Evolutionary conservation across 2,113 vertebrate genomes (phyloP).

Genomic region (Illadopsis cleaveri): DNA sequence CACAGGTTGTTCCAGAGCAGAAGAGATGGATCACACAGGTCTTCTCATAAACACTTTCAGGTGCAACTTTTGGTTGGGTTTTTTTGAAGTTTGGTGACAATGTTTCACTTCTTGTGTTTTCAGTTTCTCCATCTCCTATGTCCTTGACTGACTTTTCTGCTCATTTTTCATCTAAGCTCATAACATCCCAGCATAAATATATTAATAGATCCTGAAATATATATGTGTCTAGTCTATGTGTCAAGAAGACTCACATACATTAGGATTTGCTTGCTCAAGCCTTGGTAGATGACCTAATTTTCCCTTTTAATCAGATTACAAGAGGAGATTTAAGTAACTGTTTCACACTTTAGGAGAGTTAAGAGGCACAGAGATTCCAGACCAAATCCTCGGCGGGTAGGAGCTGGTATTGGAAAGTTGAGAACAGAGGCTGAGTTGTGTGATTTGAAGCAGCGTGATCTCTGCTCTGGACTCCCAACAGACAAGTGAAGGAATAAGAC

Average conservation of each 20-base stretch:
- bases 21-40: not conserved
- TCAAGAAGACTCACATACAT: not conserved
- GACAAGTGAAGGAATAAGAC: not conserved
- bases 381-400: not conserved
- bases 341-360: not conserved
- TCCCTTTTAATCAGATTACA: not conserved
- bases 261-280: slow-evolving; percentile 20
- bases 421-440: not conserved
- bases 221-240: not conserved
- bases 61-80: not conserved
- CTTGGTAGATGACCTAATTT: slow-evolving; percentile 20
- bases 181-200: slow-evolving; percentile 38
- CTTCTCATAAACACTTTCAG: not conserved
- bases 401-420: not conserved
- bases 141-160: slow-evolving; percentile 27
- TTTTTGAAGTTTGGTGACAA: not conserved
- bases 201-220: slow-evolving; percentile 54
- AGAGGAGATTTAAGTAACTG: not conserved
- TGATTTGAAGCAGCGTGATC: not conserved
- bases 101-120: not conserved
- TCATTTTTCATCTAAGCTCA: not conserved
- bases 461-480: not conserved
- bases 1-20: not conserved
- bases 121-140: not conserved
- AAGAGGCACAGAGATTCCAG: not conserved